phyloP scores from a whole-genome alignment of 2,888 invertebrate genomes.

The Synergus gifuensis region DNA sequence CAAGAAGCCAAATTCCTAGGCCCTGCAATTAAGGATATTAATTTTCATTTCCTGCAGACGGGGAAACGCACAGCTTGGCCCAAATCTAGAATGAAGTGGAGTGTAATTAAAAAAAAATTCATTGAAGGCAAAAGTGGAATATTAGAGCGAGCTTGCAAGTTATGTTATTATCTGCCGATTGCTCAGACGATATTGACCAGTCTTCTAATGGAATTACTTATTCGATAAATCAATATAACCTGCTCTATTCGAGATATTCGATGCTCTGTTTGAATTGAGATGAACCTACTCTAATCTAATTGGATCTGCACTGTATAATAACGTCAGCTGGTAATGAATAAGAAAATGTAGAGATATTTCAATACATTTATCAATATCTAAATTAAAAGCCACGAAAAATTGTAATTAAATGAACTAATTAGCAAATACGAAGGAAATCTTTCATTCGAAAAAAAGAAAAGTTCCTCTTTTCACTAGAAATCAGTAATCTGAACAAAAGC shows the following conservation, averaged over 20 bases:
- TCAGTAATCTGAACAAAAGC: conserved; percentile 9
- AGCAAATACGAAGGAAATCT: background rate
- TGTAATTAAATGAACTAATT: conserved; percentile 9
- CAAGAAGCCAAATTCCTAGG: conserved; percentile 33
- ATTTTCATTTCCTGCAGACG: conserved; percentile 39
- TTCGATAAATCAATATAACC: conserved; percentile 26
- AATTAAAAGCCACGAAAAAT: background rate
- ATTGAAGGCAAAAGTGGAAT: background rate
- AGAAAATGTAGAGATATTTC: too few species aligned
- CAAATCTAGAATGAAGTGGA: background rate
- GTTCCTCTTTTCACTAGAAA: background rate
- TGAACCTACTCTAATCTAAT: conserved; percentile 7
- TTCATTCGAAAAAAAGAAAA: background rate
- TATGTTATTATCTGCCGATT: conserved; percentile 22
- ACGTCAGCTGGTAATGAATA: too few species aligned
- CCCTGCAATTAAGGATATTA: conserved; percentile 41
- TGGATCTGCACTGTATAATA: background rate
- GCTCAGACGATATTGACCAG: conserved; percentile 14
- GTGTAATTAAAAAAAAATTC: conserved; percentile 14
- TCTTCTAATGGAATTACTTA: conserved; percentile 35
- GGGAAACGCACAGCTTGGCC: background rate
- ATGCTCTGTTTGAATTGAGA: too few species aligned
- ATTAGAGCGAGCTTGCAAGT: background rate
- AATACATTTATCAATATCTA: background rate
- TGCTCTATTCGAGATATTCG: background rate